Base-by-base conservation (phyloP, 2,797 vertebrate genomes). In the Sebastes ruberrimus region DNA sequence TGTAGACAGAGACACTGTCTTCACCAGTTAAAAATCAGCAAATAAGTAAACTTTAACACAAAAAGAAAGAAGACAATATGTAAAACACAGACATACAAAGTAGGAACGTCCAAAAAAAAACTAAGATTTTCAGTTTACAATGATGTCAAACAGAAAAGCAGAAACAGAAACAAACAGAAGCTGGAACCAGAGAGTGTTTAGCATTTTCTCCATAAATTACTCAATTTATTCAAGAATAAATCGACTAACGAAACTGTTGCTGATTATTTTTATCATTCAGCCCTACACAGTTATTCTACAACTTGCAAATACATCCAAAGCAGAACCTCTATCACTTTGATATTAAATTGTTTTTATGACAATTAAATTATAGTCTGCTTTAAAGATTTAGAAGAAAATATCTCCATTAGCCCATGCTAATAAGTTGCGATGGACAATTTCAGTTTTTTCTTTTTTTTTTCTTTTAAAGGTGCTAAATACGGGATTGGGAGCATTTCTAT, bases 1-100 rank as follows among this genome's bases (percentile, higher is more conserved):
- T 87, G 84, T 33, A 70, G 84, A 90, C 85, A 91, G 85, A 87
- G 83, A 74, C 68, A 53, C 33, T 74, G 76, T 84, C 85, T 72
- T 22, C 66, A 86, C 81, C 80, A 88, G 70, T 49, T 73, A 1
- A 53, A 63, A 52, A 1, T 20, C 7, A 73, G 13, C 20, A 64
- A 78, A 72, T 25, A 49, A 71, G 76, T 78, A 59, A 82, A 85
- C 70, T 65, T 86, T 18, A 74, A 80, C 61, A 38, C n/a, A 61
- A 64, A 46, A 35, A 49, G 11, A 42, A 30, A 46, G 18, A 59
- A 32, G 11, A 33, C 28, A 49, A 16, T 32, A 23, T 23, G 11
- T 30, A 42, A 66, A 61, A 25, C 4, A 10, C 0, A 13, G 23
- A 77, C 30, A 35, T 20, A 23, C 10, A 32, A 64, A 74, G n/a